Base-by-base conservation (phyloP, 2,888 invertebrate species). In the Metacarcinus magister region DNA sequence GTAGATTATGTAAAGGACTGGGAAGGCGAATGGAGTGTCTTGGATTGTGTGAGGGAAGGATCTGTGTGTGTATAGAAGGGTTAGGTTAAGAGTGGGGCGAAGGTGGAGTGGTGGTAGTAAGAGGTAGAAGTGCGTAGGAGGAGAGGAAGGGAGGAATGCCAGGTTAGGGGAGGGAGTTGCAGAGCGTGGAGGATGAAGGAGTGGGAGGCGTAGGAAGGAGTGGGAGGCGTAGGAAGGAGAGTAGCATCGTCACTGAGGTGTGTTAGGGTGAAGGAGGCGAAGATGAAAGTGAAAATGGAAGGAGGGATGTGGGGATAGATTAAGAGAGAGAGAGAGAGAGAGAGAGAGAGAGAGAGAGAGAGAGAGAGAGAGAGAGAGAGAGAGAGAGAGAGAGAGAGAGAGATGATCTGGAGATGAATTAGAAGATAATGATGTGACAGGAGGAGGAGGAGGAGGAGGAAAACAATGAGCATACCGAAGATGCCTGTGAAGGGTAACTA, bases 341-440 rank as follows among this genome's bases (percentile, higher is more conserved):
- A 60, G 19, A 60, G 19, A 19, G 60, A 54, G 60, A 60, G 60
- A 60, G 60, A 60, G 60, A 60, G 60, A 60, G 60, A 60, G 60
- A 60, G 60, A 60, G 60, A 60, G 60, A 60, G 60, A 60, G 60
- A 60, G 60, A 60, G 60, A 60, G 60, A 60, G 60, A 60, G 60
- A 60, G 60, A 60, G 60, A 60, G 60, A 60, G 60, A 60, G 60
- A 60, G 60, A 60, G 60, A 60, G 60, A 23, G 19, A 60, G 23
- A 19, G 60, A 60, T 4, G 23, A 60, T 23, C 60, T 23, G 4
- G 23, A 60, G 23, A 23, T 60, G 23, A 60, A 60, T 60, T 0
- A 60, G 23, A 23, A 60, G 60, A 60, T 23, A 60, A 3, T 39
- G 39, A 39, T 39, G 39, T 39, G 39, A 39, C 39, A 39, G 39